Evolutionary conservation across 2,113 vertebrate genomes (phyloP).

Genomic region (Colinus virginianus): DNA sequence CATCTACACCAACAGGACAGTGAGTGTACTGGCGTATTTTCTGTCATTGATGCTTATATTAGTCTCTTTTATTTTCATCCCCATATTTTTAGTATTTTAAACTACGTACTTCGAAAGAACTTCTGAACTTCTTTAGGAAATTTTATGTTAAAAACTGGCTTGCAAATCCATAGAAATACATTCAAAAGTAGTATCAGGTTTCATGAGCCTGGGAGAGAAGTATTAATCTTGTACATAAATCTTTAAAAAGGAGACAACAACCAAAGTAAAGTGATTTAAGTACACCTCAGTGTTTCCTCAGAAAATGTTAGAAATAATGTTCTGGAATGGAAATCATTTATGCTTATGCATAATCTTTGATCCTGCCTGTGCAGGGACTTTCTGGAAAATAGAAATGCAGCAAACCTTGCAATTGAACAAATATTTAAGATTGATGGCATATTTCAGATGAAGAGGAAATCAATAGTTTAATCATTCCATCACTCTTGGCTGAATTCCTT

Average conservation of each 20-base stretch:
- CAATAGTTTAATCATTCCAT: slow-evolving; percentile 46
- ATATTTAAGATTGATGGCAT: slow-evolving; percentile 16
- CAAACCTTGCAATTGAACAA: slow-evolving; percentile 29
- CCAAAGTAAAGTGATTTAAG: neutral
- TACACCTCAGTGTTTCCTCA: neutral
- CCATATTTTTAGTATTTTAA: neutral
- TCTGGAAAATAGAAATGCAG: slow-evolving; percentile 42
- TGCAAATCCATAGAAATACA: neutral
- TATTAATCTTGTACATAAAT: neutral
- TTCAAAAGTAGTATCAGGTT: neutral
- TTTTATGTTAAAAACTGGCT: neutral
- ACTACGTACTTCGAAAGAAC: neutral
- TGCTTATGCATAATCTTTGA: neutral
- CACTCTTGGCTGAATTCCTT: slow-evolving; percentile 18
- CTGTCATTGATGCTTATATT: neutral
- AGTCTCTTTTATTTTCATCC: neutral
- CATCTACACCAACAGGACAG: neutral
- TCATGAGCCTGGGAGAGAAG: neutral
- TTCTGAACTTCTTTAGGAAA: neutral
- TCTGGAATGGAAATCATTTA: neutral
- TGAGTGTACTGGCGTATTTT: neutral
- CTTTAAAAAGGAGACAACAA: neutral
- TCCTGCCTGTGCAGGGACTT: neutral
- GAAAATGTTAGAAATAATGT: neutral
- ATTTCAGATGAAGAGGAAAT: slow-evolving; percentile 24